Percentiles rank a stretch among this genome's conserved stretches.
These are phyloP conservation scores for Enteromius mattozi DNA, from an alignment of 2,797 vertebrate genomes.

Conservation along the genomic window DNA sequence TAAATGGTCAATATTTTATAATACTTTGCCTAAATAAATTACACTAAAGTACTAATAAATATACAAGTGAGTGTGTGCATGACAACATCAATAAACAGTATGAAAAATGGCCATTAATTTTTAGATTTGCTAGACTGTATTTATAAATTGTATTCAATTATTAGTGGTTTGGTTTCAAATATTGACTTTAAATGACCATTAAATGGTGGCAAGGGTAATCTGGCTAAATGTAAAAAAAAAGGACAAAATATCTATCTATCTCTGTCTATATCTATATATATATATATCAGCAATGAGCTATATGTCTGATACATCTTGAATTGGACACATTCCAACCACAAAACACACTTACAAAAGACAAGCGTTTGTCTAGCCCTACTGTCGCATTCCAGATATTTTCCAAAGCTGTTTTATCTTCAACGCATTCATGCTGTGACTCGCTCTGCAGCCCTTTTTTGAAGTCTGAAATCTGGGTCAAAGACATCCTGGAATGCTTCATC, in stretches of 20 bases:
- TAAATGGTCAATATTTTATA: background rate
- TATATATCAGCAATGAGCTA: background rate
- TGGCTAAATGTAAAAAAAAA: background rate
- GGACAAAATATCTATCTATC: background rate
- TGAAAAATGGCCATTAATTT: background rate
- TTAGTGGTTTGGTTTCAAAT: background rate
- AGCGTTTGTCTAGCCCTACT: conserved; percentile 24
- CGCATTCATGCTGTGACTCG: conserved; percentile 39
- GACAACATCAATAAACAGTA: background rate
- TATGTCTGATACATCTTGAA: background rate
- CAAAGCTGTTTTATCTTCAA: conserved; percentile 34
- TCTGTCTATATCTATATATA: too few relatives aligned
- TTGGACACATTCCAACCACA: background rate
- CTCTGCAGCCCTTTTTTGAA: conserved; percentile 17
- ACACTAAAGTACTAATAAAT: background rate
- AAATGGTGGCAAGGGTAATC: background rate
- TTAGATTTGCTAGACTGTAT: background rate
- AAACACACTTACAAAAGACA: conserved; percentile 10
- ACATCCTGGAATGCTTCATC: conserved; percentile 54
- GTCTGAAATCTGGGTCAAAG: conserved; percentile 57
- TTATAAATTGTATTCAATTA: background rate
- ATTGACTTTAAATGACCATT: background rate
- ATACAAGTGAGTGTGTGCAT: background rate
- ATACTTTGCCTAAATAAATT: background rate
- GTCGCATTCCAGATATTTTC: conserved; percentile 36